A percentile compares a stretch with the other conserved stretches of the same genome.
phyloP scores from a whole-genome alignment of 2,888 invertebrate genomes.

The Callyntrura sp. region DNA sequence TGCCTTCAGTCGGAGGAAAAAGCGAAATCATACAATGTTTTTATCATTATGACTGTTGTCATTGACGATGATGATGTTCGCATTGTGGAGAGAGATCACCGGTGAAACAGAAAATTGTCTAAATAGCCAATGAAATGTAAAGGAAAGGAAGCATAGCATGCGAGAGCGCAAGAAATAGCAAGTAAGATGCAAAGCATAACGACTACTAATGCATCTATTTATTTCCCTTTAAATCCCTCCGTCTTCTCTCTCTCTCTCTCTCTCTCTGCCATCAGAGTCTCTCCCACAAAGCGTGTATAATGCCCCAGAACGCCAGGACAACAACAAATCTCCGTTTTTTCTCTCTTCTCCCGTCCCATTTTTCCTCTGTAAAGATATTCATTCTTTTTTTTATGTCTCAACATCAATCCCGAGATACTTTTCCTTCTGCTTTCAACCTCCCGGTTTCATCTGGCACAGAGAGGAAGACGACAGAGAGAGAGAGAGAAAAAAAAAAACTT shows the following conservation, averaged over 20 bases:
- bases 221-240: too few relatives aligned
- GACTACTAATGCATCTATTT: not conserved
- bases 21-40: not conserved
- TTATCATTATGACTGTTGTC: slow-evolving; percentile 18
- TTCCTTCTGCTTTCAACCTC: not conserved
- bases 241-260: too few relatives aligned
- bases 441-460: not conserved
- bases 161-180: not conserved
- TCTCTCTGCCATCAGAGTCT: too few relatives aligned
- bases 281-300: too few relatives aligned
- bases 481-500: not conserved
- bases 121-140: not conserved
- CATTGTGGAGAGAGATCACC: not conserved
- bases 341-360: not conserved
- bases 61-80: not conserved
- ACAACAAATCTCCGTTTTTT: not conserved
- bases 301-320: too few relatives aligned
- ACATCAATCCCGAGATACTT: slow-evolving; percentile 9
- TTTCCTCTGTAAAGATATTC: not conserved
- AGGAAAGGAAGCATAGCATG: not conserved
- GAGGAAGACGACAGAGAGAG: not conserved
- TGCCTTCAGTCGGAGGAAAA: not conserved
- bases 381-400: not conserved
- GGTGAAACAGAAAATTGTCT: too few relatives aligned
- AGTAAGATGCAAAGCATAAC: not conserved